Percentiles rank a stretch among this genome's conserved stretches.
Conservation (phyloP, 2,797 vertebrate species). For the Gadopsis bispinosus region DNA sequence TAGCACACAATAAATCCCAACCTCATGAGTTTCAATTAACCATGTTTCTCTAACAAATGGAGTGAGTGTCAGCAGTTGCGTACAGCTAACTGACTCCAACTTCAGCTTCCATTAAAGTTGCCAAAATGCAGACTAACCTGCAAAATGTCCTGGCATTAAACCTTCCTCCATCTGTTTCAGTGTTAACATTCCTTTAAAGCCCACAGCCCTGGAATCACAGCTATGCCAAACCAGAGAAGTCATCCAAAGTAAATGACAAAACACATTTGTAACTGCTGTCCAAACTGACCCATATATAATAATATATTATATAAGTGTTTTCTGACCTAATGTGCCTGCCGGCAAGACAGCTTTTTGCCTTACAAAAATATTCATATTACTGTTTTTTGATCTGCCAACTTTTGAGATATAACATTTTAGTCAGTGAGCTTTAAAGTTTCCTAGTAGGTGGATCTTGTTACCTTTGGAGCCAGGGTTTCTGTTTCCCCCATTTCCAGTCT, state of each 20-base stretch:
- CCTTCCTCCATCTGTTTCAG: conserved; percentile 16
- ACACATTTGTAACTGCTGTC: not conserved
- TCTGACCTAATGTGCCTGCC: not conserved
- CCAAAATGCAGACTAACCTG: conserved; percentile 13
- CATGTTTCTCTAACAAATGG: conserved; percentile 17
- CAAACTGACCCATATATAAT: not conserved
- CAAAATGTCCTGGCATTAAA: conserved; percentile 2
- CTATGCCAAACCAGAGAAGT: not conserved
- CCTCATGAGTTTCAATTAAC: conserved; percentile 31
- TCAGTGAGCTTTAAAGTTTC: not conserved
- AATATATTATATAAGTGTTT: no score
- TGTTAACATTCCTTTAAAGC: not conserved
- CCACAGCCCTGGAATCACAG: not conserved
- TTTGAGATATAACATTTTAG: not conserved
- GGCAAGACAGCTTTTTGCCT: not conserved
- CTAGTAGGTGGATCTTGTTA: not conserved
- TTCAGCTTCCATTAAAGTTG: conserved; percentile 3
- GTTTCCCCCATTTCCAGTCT: not conserved
- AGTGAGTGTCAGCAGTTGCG: not conserved
- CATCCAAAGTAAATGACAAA: conserved; percentile 3
- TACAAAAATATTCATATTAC: not conserved
- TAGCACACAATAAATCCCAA: conserved; percentile 22
- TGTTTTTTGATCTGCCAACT: not conserved
- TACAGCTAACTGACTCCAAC: not conserved
- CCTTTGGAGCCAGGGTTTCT: not conserved